Evolutionary conservation across 2,113 vertebrate species (phyloP), one percentile per base, ranked within the genome.

Genomic region (Tetrao urogallus): DNA sequence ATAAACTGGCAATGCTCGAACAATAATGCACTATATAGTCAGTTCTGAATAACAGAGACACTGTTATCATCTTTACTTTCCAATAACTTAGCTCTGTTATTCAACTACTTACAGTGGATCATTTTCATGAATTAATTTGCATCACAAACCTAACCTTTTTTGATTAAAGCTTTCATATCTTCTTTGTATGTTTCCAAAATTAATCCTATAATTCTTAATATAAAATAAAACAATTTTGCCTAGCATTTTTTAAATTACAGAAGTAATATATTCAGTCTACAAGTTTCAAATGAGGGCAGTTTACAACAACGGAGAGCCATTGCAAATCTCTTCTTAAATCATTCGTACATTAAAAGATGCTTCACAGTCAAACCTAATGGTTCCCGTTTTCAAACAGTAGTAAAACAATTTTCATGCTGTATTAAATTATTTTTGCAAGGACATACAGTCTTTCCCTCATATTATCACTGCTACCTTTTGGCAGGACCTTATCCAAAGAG

Each of bases 51-150:
- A 64, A 47, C 60, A 77, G 79, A 77, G 61, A 94, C 65, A 77
- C 28, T n/a, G 13, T 32, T 89, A 28, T 91, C 67, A 56, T 60
- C 56, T 80, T 86, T 76, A 69, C 50, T 83, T 92, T 63, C 76
- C 74, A 85, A 61, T 90, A 91, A 93, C 67, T 64, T 81, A 82
- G 22, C 48, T 88, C 80, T 32, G 58, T 81, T 91, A 88, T 84
- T 90, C 60, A 70, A 63, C 48, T 30, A 43, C 22, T 47, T 40
- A 1, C 3, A 88, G 76, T 43, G 30, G 79, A 75, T 84, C 12
- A 77, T 89, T 86, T 92, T 86, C 66, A 86, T 71, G 4, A 93
- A 78, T 38, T 78, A 48, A 78, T 88, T 92, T 95, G 60, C 82
- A 86, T 84, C 40, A 75, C 54, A 92, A 83, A 84, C 70, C 57